phyloP scores from a whole-genome alignment of 2,888 invertebrate genomes.

The Neoaliturus tenellus region DNA sequence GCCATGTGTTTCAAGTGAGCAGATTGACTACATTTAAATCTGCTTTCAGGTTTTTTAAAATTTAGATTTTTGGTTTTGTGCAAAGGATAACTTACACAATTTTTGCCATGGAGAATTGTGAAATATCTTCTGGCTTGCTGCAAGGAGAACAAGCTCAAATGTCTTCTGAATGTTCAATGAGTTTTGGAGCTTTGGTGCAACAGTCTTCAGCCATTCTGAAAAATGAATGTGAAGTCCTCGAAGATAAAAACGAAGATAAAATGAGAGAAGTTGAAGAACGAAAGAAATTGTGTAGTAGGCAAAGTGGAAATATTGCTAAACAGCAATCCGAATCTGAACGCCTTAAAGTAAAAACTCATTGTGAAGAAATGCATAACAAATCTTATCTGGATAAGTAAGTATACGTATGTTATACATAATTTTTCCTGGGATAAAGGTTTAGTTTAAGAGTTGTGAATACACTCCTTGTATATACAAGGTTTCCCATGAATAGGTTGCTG shows the following conservation, averaged over 20 bases:
- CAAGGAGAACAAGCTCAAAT: not conserved
- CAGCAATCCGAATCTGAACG: not conserved
- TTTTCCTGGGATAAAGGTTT: too few relatives aligned
- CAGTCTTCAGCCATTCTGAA: not conserved
- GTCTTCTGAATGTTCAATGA: not conserved
- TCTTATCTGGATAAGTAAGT: not conserved
- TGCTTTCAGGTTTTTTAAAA: too few relatives aligned
- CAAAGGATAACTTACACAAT: too few relatives aligned
- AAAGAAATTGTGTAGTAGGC: not conserved
- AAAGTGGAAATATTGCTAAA: not conserved
- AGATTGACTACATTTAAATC: too few relatives aligned
- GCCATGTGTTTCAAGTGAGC: too few relatives aligned
- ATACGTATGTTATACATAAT: too few relatives aligned
- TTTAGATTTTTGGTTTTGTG: too few relatives aligned
- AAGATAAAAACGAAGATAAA: not conserved
- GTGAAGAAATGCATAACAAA: not conserved
- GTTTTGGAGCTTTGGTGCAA: slow-evolving; percentile 2
- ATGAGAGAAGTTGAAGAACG: not conserved
- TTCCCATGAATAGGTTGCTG: not conserved
- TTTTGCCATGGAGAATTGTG: not conserved
- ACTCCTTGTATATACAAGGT: not conserved
- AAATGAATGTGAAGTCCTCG: not conserved
- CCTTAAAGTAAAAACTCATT: not conserved
- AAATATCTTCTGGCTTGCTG: not conserved
- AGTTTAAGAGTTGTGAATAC: not conserved